A percentile compares a stretch with the other conserved stretches of the same genome.
Evolutionary conservation across 2,888 invertebrate genomes (phyloP).

Genomic region (Tachina grossa): DNA sequence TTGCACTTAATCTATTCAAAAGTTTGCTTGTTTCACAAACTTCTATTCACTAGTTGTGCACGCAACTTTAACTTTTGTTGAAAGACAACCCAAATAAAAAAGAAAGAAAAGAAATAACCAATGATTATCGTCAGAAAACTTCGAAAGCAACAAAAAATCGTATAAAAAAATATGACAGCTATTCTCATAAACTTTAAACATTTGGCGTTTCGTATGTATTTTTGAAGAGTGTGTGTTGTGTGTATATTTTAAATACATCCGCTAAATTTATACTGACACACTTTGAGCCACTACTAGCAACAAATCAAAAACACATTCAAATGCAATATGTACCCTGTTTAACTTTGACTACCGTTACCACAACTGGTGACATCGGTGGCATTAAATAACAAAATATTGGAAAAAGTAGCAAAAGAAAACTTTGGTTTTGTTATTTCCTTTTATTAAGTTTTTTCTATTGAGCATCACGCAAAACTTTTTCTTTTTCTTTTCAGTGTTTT

Average conservation of each 20-base stretch:
- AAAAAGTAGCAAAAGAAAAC: slow-evolving; percentile 13
- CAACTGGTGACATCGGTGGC: slow-evolving; percentile 49
- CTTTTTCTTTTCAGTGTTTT: background rate
- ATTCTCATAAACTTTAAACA: slow-evolving; percentile 69
- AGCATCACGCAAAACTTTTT: slow-evolving; percentile 43
- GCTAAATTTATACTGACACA: slow-evolving; percentile 30
- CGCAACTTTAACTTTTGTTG: slow-evolving; percentile 65
- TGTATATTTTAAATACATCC: slow-evolving; percentile 46
- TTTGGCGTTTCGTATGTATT: slow-evolving; percentile 43
- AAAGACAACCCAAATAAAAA: slow-evolving; percentile 42
- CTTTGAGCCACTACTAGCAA: slow-evolving; percentile 39
- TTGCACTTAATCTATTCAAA: slow-evolving; percentile 79
- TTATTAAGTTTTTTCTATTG: slow-evolving; percentile 4
- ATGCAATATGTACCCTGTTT: slow-evolving; percentile 26
- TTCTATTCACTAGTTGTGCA: slow-evolving; percentile 76
- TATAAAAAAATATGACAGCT: slow-evolving; percentile 65
- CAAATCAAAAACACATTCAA: slow-evolving; percentile 59
- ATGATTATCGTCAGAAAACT: slow-evolving; percentile 60
- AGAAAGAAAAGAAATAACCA: slow-evolving; percentile 16
- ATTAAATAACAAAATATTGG: slow-evolving; percentile 29
- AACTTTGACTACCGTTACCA: slow-evolving; percentile 25
- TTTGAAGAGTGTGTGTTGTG: slow-evolving; percentile 26
- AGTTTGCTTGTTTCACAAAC: slow-evolving; percentile 79
- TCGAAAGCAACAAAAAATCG: slow-evolving; percentile 29
- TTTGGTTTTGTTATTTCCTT: background rate